Evolutionary conservation across 2,113 vertebrate genomes (phyloP).

Genomic region (Riparia riparia): DNA sequence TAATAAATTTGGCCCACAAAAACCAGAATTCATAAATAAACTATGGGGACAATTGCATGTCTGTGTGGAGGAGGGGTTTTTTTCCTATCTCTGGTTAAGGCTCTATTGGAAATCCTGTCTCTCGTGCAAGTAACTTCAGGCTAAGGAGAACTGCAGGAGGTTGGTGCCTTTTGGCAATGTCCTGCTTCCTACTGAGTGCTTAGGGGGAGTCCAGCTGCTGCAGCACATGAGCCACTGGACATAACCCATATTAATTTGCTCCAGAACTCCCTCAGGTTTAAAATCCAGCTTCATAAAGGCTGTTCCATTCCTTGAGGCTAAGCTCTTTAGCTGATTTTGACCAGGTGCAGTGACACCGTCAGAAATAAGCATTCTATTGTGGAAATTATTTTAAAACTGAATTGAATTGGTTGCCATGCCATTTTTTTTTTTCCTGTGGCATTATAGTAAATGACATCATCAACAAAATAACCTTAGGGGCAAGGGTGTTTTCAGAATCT

Average conservation of each 20-base stretch:
- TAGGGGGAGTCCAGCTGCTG: not conserved
- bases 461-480: conserved; percentile 40
- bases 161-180: not conserved
- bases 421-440: conserved; percentile 23
- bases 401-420: conserved; percentile 26
- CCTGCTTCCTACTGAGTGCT: not conserved
- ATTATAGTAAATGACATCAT: conserved; percentile 51
- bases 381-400: conserved; percentile 44
- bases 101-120: not conserved
- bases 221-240: not conserved
- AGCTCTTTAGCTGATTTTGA: not conserved
- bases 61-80: not conserved
- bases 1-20: conserved; percentile 15
- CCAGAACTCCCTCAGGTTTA: not conserved
- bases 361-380: conserved; percentile 2
- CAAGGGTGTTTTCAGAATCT: conserved; percentile 10
- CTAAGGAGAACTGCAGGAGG: not conserved
- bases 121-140: not conserved
- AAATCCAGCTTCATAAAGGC: conserved; percentile 13
- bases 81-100: not conserved
- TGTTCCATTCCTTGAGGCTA: not conserved
- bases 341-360: not conserved
- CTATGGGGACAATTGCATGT: not conserved
- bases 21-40: conserved; percentile 37
- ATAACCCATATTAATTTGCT: not conserved